Evolutionary conservation across 35 echinoderm and acorn worm species (phyloP).

Genomic region (Nesometra sesokonis): DNA sequence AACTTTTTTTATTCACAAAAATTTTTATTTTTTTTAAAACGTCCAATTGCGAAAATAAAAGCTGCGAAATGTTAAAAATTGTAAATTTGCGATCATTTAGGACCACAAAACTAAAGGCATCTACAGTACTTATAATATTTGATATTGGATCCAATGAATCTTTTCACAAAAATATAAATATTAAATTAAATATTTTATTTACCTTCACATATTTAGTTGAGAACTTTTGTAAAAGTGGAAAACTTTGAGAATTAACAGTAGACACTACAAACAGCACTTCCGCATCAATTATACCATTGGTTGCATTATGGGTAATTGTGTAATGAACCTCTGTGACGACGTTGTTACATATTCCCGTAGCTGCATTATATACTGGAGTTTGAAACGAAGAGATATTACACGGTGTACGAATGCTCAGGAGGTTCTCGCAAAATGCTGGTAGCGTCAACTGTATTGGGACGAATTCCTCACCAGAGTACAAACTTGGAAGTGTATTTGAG

Average conservation of each 20-base stretch:
- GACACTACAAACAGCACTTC: conserved; percentile 43
- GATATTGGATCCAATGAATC: no score
- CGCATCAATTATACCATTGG: conserved; percentile 50
- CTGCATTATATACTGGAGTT: conserved; percentile 35
- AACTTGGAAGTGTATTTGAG: not conserved
- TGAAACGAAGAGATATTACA: conserved; percentile 23
- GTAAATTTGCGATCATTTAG: no score
- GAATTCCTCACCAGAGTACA: not conserved
- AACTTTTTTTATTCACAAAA: no score
- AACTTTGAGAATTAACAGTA: conserved; percentile 1
- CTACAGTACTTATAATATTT: no score
- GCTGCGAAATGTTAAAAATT: no score
- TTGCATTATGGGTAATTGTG: conserved; percentile 64
- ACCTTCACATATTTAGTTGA: conserved; percentile 47
- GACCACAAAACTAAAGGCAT: no score
- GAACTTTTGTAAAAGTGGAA: conserved; percentile 42
- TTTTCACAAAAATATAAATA: no score
- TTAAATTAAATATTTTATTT: no score
- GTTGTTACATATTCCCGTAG: conserved; percentile 43
- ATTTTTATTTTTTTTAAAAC: no score
- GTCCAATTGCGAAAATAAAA: no score
- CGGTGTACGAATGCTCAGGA: not conserved
- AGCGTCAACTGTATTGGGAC: not conserved
- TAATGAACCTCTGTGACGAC: conserved; percentile 47
- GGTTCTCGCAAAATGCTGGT: not conserved